phyloP scores from a whole-genome alignment of 2,888 invertebrate genomes.

The Amblyteles armatorius region DNA sequence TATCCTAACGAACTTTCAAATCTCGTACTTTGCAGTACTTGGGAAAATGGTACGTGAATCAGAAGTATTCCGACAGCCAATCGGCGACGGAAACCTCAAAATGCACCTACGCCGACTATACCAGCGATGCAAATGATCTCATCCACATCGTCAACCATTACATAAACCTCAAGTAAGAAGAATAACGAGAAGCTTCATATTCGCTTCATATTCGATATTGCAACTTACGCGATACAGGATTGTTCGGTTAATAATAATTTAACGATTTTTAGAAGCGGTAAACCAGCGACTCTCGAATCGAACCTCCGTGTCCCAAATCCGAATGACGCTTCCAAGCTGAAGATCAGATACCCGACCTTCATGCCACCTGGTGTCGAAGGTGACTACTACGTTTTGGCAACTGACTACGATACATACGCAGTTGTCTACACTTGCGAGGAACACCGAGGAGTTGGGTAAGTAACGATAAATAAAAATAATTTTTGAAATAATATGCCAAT shows the following conservation, averaged over 20 bases:
- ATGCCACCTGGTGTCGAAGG: not conserved
- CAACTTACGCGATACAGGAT: not conserved
- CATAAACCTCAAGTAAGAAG: not conserved
- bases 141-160: not conserved
- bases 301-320: not conserved
- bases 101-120: not conserved
- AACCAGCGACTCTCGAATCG: not conserved
- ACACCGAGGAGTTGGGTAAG: not conserved
- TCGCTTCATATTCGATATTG: not conserved
- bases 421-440: not conserved
- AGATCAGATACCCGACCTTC: not conserved
- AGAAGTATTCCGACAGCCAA: not conserved
- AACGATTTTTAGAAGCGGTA: not conserved
- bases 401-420: not conserved
- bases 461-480: too few species aligned
- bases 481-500: not conserved
- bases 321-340: conserved; percentile 9
- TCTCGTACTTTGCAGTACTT: not conserved
- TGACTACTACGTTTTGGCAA: conserved; percentile 4
- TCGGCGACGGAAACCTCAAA: not conserved
- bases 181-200: not conserved
- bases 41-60: not conserved
- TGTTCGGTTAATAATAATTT: not conserved
- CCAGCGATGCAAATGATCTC: not conserved
- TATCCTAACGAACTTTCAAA: not conserved